These are phyloP conservation scores for Eupsittula cactorum DNA, from an alignment of 2,113 vertebrate genomes.

Conservation along the genomic window DNA sequence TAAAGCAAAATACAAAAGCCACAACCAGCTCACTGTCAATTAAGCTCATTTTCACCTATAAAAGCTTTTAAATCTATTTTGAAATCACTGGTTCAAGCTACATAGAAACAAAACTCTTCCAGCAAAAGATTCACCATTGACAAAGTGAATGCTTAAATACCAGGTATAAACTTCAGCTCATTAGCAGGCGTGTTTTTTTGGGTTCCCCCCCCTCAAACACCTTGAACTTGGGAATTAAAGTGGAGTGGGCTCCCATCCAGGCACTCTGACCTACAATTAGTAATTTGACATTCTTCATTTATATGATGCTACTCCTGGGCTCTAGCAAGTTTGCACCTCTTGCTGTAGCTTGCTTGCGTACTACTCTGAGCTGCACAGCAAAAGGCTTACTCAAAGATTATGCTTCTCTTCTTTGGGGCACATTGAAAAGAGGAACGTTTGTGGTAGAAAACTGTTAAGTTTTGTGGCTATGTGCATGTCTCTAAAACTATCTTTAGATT, in stretches of 20 bases:
- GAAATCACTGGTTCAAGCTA: neutral
- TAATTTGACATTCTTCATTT: neutral
- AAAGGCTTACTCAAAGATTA: neutral
- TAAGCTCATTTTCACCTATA: slow-evolving; percentile 17
- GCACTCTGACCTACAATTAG: neutral
- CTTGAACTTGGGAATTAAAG: neutral
- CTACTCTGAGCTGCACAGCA: neutral
- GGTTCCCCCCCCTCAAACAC: too few relatives aligned
- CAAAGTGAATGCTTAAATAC: neutral
- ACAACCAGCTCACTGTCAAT: neutral
- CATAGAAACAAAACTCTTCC: neutral
- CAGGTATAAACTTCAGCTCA: neutral
- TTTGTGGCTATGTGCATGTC: neutral
- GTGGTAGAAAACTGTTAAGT: neutral
- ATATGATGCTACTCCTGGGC: neutral
- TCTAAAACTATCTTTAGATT: neutral
- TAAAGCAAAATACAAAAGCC: slow-evolving; percentile 25
- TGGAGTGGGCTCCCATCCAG: neutral
- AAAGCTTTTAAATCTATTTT: neutral
- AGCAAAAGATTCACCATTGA: neutral
- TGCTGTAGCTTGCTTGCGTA: neutral
- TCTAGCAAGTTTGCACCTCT: neutral
- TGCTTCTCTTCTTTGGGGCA: neutral
- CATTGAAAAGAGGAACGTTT: neutral
- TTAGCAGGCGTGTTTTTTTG: neutral